Evolutionary conservation across 2,797 vertebrate species (phyloP), one percentile per base, ranked within the genome.

Genomic region (Hippocampus kuda): DNA sequence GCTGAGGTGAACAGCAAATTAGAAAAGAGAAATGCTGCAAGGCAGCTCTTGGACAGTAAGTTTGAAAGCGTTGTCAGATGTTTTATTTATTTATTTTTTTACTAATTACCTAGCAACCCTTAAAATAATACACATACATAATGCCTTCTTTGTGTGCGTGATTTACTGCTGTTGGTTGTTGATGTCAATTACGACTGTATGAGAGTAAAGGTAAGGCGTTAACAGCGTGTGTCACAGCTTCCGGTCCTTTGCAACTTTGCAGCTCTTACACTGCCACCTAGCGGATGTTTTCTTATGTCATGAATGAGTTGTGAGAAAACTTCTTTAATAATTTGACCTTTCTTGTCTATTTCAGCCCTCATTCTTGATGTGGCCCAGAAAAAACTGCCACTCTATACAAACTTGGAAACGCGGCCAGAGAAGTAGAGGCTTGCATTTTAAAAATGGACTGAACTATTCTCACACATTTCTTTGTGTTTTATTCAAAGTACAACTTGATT

Each of bases 11-110:
- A 89, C 74, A 89, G 84, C 75, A 77, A 67, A 48, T 75, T 96
- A 75, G 89, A 94, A 42, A 86, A 81, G 83, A 91, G 83, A 76
- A 64, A 86, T 71, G 66, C 88, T 22, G 92, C 91, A 60, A 92
- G 93, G 80, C 72, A 78, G 27, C 66, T 96, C 66, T 85, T 95
- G 69, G 95, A 99, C 84, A 88, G 95, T 97, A 86, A 86, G 85
- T 61, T 51, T 44, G 30, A 46, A 66, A 65, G 20, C 20, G 30
- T 46, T 44, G 4, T 20, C 62, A 68, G 11, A 42, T 2, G 48
- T 46, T 15, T 48, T 5, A n/a, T n/a, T n/a, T n/a, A n/a, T n/a
- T n/a, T n/a, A n/a, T 16, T 48, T 4, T 18, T 48, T 15, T 48
- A 48, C 34, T 38, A 38, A 38, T 38, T 20, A 53, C 7, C 51